Conservation (phyloP, 2,888 invertebrate species). For the Octodonta nipae region DNA sequence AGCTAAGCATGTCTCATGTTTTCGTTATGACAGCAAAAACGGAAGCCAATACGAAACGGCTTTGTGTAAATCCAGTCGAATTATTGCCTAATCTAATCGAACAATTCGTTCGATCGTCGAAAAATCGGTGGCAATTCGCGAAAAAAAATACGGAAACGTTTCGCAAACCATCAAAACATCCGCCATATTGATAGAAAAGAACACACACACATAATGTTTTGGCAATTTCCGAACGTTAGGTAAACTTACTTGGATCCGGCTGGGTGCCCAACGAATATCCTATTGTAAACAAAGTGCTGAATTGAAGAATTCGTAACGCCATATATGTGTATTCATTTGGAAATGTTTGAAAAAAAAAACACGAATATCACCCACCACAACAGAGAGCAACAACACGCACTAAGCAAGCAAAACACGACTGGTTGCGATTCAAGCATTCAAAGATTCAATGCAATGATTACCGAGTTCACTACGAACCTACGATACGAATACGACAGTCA, state of each 20-base stretch:
- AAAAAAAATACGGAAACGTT: constrained; percentile 8
- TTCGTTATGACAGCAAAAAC: not conserved
- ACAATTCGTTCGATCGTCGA: no score
- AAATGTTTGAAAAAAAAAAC: no score
- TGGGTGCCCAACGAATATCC: constrained; percentile 30
- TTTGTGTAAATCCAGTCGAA: not conserved
- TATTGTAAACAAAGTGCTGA: constrained; percentile 50
- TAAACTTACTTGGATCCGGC: constrained; percentile 23
- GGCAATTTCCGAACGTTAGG: not conserved
- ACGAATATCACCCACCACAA: no score
- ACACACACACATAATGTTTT: not conserved
- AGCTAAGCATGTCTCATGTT: not conserved
- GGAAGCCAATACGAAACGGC: not conserved
- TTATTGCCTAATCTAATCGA: not conserved
- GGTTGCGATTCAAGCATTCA: no score
- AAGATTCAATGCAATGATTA: no score
- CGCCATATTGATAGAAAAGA: constrained; percentile 23
- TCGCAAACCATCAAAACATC: constrained; percentile 19
- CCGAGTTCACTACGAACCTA: no score
- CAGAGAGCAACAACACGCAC: no score
- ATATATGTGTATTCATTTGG: constrained; percentile 60
- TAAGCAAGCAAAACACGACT: no score
- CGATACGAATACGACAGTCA: no score
- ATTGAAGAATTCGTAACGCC: constrained; percentile 65
- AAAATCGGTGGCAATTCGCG: constrained; percentile 7